Conservation (phyloP, 2,888 invertebrate species). For the Euplexia lucipara region DNA sequence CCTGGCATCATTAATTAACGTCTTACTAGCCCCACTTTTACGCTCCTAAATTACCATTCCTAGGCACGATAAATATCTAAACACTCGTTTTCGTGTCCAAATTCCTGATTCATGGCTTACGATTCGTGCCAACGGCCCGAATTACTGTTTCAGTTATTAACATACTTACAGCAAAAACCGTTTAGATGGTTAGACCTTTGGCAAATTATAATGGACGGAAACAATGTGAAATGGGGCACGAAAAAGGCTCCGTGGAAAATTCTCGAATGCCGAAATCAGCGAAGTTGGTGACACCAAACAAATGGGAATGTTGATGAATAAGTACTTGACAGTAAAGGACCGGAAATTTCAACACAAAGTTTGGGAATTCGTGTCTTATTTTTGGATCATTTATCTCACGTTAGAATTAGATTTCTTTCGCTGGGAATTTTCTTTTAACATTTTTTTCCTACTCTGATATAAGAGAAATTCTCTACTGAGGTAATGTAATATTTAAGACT, state of each 20-base stretch:
- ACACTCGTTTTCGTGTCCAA: constrained; percentile 40
- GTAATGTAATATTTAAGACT: constrained; percentile 27
- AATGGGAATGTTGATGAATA: constrained; percentile 43
- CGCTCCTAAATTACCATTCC: constrained; percentile 35
- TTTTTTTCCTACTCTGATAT: background rate
- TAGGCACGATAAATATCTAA: constrained; percentile 57
- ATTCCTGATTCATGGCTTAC: constrained; percentile 38
- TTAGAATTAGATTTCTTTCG: constrained; percentile 9
- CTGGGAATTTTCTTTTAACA: background rate
- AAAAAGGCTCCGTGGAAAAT: constrained; percentile 31
- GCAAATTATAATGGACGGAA: constrained; percentile 39
- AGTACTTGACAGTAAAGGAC: constrained; percentile 32
- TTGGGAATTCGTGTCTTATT: constrained; percentile 21
- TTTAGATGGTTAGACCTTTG: constrained; percentile 17
- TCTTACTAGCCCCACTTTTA: constrained; percentile 31
- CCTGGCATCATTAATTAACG: constrained; percentile 37
- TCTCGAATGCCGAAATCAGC: constrained; percentile 13
- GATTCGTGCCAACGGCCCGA: constrained; percentile 46
- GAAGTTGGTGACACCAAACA: constrained; percentile 48
- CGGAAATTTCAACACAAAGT: constrained; percentile 27
- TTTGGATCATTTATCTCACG: constrained; percentile 20
- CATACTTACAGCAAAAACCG: constrained; percentile 30
- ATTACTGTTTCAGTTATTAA: constrained; percentile 40
- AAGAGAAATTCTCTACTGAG: constrained; percentile 3
- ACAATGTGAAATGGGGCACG: constrained; percentile 34